Percentiles rank a stretch among this genome's conserved stretches.
Evolutionary conservation across 2,113 vertebrate genomes (phyloP).

Genomic region (Anthoscopus minutus): DNA sequence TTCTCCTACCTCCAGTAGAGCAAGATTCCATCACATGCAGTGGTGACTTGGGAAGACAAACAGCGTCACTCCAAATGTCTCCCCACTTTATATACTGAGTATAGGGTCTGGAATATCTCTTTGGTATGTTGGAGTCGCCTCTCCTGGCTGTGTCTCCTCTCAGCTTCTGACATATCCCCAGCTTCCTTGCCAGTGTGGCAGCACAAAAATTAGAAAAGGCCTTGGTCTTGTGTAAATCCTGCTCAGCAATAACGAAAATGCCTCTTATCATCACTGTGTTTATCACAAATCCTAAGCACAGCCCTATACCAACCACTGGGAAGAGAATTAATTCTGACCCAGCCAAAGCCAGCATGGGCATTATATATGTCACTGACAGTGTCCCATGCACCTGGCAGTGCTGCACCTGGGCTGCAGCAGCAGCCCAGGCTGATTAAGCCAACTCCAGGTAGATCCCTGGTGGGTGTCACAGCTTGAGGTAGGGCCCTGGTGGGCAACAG

Average conservation of each 20-base stretch:
- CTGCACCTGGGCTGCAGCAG: background rate
- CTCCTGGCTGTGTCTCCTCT: background rate
- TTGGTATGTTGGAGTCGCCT: background rate
- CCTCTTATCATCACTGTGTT: background rate
- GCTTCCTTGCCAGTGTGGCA: background rate
- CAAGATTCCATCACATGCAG: background rate
- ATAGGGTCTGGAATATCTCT: background rate
- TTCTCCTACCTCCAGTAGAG: background rate
- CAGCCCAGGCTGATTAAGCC: background rate
- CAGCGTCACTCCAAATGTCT: background rate
- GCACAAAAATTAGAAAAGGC: background rate
- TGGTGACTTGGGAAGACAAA: background rate
- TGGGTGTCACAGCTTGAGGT: background rate
- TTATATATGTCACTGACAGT: accelerated
- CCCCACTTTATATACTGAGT: background rate
- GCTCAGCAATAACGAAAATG: background rate
- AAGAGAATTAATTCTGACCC: background rate
- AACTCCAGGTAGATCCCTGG: background rate
- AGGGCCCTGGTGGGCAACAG: background rate
- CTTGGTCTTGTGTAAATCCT: background rate
- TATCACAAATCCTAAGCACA: background rate
- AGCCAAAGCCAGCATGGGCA: background rate
- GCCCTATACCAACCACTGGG: background rate
- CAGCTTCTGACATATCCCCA: background rate
- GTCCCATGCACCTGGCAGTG: no score